A percentile compares a stretch with the other conserved stretches of the same genome.
Conservation (phyloP, 1,140 invertebrate genomes). For the Brachionus paranguensis region DNA sequence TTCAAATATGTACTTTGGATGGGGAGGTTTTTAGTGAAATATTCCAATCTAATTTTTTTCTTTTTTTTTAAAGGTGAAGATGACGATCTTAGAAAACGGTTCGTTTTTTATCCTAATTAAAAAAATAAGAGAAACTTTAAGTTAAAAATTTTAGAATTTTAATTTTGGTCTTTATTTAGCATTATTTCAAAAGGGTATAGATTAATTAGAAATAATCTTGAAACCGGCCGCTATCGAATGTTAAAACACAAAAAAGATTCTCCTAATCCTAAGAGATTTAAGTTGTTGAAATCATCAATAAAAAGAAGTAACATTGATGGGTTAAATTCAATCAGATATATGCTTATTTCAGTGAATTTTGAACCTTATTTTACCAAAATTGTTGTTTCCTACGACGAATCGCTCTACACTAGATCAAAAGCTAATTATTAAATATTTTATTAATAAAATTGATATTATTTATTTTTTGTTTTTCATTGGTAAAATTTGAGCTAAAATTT, state of each 20-base stretch:
- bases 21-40: conserved; percentile 54
- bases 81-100: background rate
- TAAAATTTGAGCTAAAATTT: no score
- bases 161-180: background rate
- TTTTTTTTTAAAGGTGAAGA: background rate
- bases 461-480: no score
- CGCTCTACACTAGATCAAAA: background rate
- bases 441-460: no score
- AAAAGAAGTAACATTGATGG: conserved; percentile 57
- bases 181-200: background rate
- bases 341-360: conserved; percentile 46
- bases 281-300: conserved; percentile 55
- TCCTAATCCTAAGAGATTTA: conserved; percentile 42
- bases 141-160: background rate
- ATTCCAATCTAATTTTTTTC: background rate
- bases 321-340: conserved; percentile 57
- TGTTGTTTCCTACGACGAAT: conserved; percentile 45
- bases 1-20: conserved; percentile 75
- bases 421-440: no score
- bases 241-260: conserved; percentile 63
- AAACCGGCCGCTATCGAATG: conserved; percentile 59
- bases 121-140: background rate
- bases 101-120: background rate
- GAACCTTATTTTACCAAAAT: conserved; percentile 55
- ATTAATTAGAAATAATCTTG: background rate